phyloP scores from a whole-genome alignment of 2,888 invertebrate species.

The Luperina nickerlii region DNA sequence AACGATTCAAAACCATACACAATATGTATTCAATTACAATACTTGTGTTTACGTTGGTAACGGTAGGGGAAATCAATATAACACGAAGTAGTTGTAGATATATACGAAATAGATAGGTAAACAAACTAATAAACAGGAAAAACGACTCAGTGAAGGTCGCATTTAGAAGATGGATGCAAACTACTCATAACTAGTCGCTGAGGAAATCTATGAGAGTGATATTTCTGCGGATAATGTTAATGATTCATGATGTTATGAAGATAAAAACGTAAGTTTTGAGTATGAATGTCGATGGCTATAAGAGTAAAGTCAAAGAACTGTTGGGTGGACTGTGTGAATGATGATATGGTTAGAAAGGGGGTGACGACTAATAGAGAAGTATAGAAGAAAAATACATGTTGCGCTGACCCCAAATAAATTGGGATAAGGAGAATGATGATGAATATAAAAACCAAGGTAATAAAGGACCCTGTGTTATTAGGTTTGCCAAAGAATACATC shows the following conservation, averaged over 20 bases:
- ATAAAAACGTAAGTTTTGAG: neutral
- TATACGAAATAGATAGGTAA: neutral
- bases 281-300: neutral
- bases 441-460: neutral
- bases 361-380: no score
- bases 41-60: neutral
- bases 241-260: neutral
- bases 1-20: conserved; percentile 1
- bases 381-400: no score
- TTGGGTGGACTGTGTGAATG: neutral
- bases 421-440: no score
- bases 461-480: neutral
- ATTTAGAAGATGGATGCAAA: conserved; percentile 11
- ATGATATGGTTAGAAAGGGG: neutral
- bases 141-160: conserved; percentile 20
- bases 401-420: no score
- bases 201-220: neutral
- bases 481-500: neutral
- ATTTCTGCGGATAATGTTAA: neutral
- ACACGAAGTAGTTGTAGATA: neutral
- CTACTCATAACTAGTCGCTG: neutral
- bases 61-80: neutral
- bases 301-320: neutral
- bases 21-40: neutral
- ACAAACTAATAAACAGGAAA: conserved; percentile 6